Base-by-base conservation (phyloP, 64 coral and sea anemone genomes). In the Actinia equina region DNA sequence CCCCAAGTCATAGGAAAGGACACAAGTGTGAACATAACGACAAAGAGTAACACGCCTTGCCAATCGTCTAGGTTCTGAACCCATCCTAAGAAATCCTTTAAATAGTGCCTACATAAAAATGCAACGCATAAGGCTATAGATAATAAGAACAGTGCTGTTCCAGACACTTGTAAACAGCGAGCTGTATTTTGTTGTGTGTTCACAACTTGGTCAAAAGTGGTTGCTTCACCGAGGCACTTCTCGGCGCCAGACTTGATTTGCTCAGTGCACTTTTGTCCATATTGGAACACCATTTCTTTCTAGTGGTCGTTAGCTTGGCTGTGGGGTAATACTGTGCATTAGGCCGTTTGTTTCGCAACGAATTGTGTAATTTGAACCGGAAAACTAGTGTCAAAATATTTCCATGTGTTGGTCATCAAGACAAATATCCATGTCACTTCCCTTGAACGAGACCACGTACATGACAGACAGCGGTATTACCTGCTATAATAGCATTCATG, bases 1-100 rank as follows among this genome's bases (percentile, higher is more conserved):
- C 97, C 97, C 97, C 97, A 99, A 89, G 97, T 92, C 91, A 99
- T 93, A 22, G 97, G 97, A 37, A 99, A 99, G 77, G 97, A 99
- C 0, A 99, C 97, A 69, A 99, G 71, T 42, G 97, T 99, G 71
- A 99, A 99, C 97, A 99, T 99, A 1, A 93, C 79, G 13, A 99
- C 90, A 91, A 99, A 99, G 30, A 99, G 64, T 19, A 95, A 52
- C 10, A 89, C 86, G 65, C 97, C 93, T 20, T 87, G 80, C 97
- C 97, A 99, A 6, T 94, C 79, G 22, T 94, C 86, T 64, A 99
- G 67, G 53, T 99, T 99, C 55, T 99, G 90, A 30, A 99, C n/a
- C 97, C 93, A 95, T 91, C 89, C 93, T 58, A 99, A 20, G 18
- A 99, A 87, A 80, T 99, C 97, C 91, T 91, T 95, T 11, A 99